Percentiles rank a stretch among this genome's conserved stretches.
phyloP scores from a whole-genome alignment of 1,140 invertebrate genomes.

The Ceratina australensis region DNA sequence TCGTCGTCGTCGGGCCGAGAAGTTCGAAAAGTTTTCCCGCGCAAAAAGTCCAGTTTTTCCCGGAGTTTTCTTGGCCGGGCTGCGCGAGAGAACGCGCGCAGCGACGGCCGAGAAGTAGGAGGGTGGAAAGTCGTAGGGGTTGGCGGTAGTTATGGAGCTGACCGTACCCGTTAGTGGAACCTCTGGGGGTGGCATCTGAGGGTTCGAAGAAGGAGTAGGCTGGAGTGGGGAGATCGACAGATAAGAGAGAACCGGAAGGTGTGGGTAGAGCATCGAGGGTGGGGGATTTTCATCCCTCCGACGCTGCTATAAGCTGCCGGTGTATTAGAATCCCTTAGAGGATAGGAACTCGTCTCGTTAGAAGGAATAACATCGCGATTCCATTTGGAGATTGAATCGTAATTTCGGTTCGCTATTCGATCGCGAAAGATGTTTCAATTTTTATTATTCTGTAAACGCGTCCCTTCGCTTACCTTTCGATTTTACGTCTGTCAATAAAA shows the following conservation, averaged over 20 bases:
- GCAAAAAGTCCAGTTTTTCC: conserved; percentile 70
- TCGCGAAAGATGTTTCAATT: background rate
- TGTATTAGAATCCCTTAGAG: conserved; percentile 58
- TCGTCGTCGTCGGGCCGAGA: conserved; percentile 26
- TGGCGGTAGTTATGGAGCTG: conserved; percentile 52
- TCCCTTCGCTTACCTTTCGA: background rate
- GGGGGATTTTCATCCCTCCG: conserved; percentile 30
- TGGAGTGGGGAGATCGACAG: conserved; percentile 62
- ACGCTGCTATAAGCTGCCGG: conserved; percentile 11
- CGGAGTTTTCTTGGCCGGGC: conserved; percentile 62
- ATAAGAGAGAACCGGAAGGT: conserved; percentile 55
- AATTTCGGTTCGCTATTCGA: background rate
- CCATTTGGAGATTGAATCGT: conserved; percentile 45
- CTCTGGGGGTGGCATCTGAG: conserved; percentile 63
- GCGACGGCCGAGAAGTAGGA: conserved; percentile 36
- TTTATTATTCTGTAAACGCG: background rate
- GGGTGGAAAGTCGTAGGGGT: conserved; percentile 53
- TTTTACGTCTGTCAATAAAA: background rate
- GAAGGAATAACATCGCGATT: conserved; percentile 27
- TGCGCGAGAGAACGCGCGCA: conserved; percentile 58
- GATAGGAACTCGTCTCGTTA: conserved; percentile 34
- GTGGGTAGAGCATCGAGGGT: background rate
- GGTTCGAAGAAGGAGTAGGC: conserved; percentile 55
- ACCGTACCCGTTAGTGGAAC: conserved; percentile 58
- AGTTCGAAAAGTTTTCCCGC: conserved; percentile 71